Evolutionary conservation across 1,140 invertebrate genomes (phyloP), one percentile per base, ranked within the genome.

Genomic region (Habropoda laboriosa): DNA sequence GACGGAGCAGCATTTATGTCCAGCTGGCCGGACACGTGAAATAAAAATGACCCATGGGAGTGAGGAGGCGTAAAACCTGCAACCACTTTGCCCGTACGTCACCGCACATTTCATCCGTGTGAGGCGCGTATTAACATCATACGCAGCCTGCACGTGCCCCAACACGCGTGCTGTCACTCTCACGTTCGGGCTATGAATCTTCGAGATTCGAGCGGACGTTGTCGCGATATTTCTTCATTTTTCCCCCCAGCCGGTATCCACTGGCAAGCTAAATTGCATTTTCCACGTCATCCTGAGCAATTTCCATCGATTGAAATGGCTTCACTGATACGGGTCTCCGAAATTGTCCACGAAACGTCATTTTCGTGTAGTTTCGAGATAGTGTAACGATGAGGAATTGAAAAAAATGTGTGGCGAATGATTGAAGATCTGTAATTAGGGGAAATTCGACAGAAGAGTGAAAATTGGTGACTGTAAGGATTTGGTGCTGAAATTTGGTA

Each of bases 11-110:
- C 42, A n/a, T 66, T 66, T 66, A 66, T 18, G 42, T 18, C 6
- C 63, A 35, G 45, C 18, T 18, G 42, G 58, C 8, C 27, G 40
- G 61, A 24, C 24, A 38, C 24, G 40, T 42, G 61, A 66, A 47
- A 49, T 66, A 66, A 66, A 66, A 66, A 47, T 30, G 42, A 18
- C 45, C 45, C 27, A 6, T 1, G 40, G 13, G 35, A 16, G 5
- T 64, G 27, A 64, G 30, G n/a, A 49, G 27, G 42, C 27, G 42
- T 49, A 49, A 66, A 32, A 30, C 18, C 27, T n/a, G 27, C 27
- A 18, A 49, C 63, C 45, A 66, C 63, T 66, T 66, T 66, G 13
- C 24, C 63, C 27, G 63, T 8, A 21, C 47, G 47, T 49, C 27
- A 21, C 18, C 3, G 42, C n/a, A 45, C 42, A 21, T 66, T 47